These are phyloP conservation scores for Enteromius paludinosus DNA, from an alignment of 2,797 vertebrate genomes.

Conservation along the genomic window DNA sequence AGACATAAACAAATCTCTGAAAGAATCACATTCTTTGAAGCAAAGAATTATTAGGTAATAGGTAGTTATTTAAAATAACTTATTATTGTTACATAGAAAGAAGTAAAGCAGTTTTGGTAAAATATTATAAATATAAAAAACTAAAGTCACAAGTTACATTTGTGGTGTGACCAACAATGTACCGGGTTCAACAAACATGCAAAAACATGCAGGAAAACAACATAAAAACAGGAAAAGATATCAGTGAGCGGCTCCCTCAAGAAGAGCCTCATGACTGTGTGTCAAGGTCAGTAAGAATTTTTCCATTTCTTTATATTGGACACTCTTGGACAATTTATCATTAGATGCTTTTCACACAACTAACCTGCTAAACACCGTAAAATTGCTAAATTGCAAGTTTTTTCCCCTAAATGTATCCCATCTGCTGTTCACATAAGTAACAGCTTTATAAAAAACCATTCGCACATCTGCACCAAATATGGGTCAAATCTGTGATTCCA, in stretches of 20 bases:
- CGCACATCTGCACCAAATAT: background rate
- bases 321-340: background rate
- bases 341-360: background rate
- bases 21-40: background rate
- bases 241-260: background rate
- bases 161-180: background rate
- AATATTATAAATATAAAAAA: background rate
- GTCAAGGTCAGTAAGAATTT: background rate
- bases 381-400: background rate
- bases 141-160: background rate
- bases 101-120: background rate
- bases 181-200: background rate
- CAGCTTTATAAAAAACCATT: background rate
- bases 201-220: conserved; percentile 3
- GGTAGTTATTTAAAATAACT: background rate
- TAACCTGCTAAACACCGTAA: background rate
- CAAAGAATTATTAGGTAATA: background rate
- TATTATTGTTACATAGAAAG: background rate
- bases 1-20: background rate
- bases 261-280: background rate
- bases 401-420: background rate
- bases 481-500: conserved; percentile 1
- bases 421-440: background rate
- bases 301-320: background rate
- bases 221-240: background rate